phyloP scores from a whole-genome alignment of 2,888 invertebrate species.

The Drosophila falleni region DNA sequence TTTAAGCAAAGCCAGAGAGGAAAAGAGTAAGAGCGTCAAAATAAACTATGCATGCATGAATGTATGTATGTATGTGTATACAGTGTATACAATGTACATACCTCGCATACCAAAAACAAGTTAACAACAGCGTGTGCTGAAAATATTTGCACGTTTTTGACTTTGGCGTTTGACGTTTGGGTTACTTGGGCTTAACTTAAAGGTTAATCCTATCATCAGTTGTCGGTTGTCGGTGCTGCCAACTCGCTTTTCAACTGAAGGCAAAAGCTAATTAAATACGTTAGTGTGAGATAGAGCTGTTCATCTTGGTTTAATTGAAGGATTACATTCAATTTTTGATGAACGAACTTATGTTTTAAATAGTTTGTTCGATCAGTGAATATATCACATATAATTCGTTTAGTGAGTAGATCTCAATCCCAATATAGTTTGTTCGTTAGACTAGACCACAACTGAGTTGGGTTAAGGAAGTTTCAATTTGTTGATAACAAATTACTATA shows the following conservation, averaged over 20 bases:
- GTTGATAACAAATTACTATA: no score
- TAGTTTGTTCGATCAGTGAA: no score
- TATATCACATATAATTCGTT: no score
- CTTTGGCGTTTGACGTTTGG: constrained; percentile 45
- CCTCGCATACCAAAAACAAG: constrained; percentile 62
- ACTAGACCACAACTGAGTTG: no score
- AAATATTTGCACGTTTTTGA: constrained; percentile 76
- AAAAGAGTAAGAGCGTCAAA: constrained; percentile 16
- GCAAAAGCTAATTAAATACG: neutral
- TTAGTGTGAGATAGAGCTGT: neutral
- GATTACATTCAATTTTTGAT: no score
- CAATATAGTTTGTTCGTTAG: no score
- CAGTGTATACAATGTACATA: constrained; percentile 44
- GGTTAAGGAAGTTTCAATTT: no score
- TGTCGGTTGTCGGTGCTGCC: constrained; percentile 18
- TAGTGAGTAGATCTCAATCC: no score
- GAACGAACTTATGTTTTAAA: no score
- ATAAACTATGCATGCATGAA: constrained; percentile 29
- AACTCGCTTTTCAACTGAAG: constrained; percentile 18
- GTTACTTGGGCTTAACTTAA: constrained; percentile 38
- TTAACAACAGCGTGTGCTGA: constrained; percentile 55
- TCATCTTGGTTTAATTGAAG: no score
- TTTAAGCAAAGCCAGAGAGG: constrained; percentile 2
- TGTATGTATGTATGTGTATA: constrained; percentile 16
- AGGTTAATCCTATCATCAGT: constrained; percentile 48